Base-by-base conservation (phyloP, 1,140 invertebrate genomes). In the Drosophila ficusphila region DNA sequence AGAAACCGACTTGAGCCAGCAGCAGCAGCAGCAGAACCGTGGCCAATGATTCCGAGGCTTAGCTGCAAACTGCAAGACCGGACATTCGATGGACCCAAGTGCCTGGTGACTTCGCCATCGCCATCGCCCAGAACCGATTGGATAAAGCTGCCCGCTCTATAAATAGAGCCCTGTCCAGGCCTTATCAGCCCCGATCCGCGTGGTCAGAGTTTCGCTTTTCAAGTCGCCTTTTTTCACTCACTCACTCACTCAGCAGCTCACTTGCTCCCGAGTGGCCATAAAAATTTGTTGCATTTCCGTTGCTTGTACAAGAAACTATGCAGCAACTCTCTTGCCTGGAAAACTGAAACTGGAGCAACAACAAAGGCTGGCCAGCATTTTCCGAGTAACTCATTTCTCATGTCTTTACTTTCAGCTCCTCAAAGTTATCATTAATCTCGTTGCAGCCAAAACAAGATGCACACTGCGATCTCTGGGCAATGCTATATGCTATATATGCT, bases 221-320 rank as follows among this genome's bases (percentile, higher is more conserved):
- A 57, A 71, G 56, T 44, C 38, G 36, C 52, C 36, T 29, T n/a
- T 36, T 46, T 41, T 36, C 29, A 7, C n/a, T 18, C 33, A n/a
- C n/a, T n/a, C n/a, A n/a, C n/a, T n/a, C n/a, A n/a, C n/a, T n/a
- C n/a, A n/a, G n/a, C n/a, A n/a, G n/a, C 16, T 25, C 33, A 16
- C 42, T 16, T 23, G 44, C 62, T 67, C 27, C 16, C n/a, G 39
- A 38, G 60, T 71, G 49, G 36, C 57, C 54, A 79, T 62, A 88
- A 88, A 81, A 82, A 88, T 88, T 78, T 56, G 77, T 60, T 88
- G 82, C 83, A 88, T 88, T 88, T 88, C 82, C 82, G 82, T 70
- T 88, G 82, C 77, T 74, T 86, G 81, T 86, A 78, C 72, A 62
- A 76, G 61, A 61, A 83, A 68, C 58, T 78, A 73, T 79, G 70